Evolutionary conservation across 2,888 invertebrate genomes (phyloP), one percentile per base, ranked within the genome.

Genomic region (Stictocephala bisonia): DNA sequence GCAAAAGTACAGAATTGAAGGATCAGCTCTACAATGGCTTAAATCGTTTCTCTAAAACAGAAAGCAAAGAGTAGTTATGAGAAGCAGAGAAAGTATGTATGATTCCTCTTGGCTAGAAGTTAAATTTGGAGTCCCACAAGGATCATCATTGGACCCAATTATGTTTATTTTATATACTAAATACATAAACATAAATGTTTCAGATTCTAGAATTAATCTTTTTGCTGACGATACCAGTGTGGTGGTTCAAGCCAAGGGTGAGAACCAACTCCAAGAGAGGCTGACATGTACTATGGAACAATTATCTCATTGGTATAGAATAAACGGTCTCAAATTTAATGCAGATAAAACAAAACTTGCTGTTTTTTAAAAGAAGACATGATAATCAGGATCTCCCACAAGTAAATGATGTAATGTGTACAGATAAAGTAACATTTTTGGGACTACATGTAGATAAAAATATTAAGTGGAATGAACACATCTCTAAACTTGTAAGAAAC

Each of bases 161-260:
- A 13, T 51, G 3, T 51, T 24, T 13, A 24, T 51, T n/a, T 24
- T 51, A 3, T 51, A 51, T 51, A 51, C 26, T 4, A 24, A 24
- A n/a, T 24, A 51, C 6, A 24, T 51, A 51, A 51, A 51, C 1
- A 2, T 51, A 24, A 24, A 51, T 24, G 24, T 51, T 3, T 15
- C 7, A 51, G 1, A 24, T 2, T 51, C 51, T 4, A 24, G 13
- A 7, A 22, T 51, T 7, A 51, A 24, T 51, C 51, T 51, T 1
- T 51, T 51, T 24, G 22, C 51, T 51, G 51, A 51, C 27, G 24
- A 51, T n/a, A 51, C 26, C 24, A 24, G 51, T 51, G 24, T 51
- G 4, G 51, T 51, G 7, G 51, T 22, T 6, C 24, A 51, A 24
- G 51, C 51, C 3, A 11, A 2, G 1, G n/a, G 24, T 24, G n/a